A percentile compares a stretch with the other conserved stretches of the same genome.
Conservation (phyloP, 2,888 invertebrate genomes). For the Leucophenga maculata region DNA sequence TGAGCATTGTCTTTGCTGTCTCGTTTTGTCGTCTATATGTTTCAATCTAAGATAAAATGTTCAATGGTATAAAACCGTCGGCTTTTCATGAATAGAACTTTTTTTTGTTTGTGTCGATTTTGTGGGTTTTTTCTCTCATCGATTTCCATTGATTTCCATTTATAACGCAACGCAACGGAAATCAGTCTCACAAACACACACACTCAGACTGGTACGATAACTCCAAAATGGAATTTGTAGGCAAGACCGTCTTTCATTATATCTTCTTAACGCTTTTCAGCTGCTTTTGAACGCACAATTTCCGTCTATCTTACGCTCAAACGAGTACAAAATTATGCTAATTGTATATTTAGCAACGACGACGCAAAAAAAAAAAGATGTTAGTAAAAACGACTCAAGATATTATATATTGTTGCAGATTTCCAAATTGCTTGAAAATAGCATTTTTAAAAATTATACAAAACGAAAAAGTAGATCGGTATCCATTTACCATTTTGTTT, state of each 20-base stretch:
- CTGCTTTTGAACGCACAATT: constrained; percentile 7
- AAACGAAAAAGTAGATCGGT: no score
- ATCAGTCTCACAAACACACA: constrained; percentile 26
- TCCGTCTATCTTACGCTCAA: constrained; percentile 12
- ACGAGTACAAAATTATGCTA: constrained; percentile 8
- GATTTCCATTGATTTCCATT: constrained; percentile 24
- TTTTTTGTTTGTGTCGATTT: background rate
- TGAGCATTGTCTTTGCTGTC: background rate
- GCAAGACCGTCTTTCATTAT: background rate
- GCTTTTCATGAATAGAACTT: background rate
- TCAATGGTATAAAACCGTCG: no score
- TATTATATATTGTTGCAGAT: no score
- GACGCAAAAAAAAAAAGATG: background rate
- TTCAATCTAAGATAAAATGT: no score
- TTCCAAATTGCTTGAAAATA: no score
- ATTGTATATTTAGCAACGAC: background rate
- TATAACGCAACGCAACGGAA: constrained; percentile 31
- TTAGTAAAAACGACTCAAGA: no score
- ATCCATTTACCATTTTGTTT: no score
- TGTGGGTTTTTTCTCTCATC: background rate
- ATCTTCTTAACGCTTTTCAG: background rate
- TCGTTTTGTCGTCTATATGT: background rate
- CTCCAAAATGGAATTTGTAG: background rate
- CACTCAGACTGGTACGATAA: background rate
- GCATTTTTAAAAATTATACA: no score